phyloP scores from a whole-genome alignment of 2,797 vertebrate species.

The Neopelma chrysocephalum region DNA sequence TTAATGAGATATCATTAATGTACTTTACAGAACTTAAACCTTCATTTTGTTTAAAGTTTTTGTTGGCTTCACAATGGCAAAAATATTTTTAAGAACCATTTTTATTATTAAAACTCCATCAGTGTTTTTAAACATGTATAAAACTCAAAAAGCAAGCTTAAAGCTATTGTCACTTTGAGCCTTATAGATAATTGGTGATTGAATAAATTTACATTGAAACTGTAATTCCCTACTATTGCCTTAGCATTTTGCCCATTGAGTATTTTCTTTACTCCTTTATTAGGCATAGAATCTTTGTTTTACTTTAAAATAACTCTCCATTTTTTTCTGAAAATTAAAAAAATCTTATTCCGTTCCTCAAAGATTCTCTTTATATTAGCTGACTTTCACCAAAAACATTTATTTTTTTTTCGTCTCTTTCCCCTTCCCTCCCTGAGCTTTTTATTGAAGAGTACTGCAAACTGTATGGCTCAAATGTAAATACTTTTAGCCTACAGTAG shows the following conservation, averaged over 20 bases:
- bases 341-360: neutral
- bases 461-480: neutral
- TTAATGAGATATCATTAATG: neutral
- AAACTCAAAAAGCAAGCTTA: neutral
- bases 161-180: neutral
- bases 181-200: neutral
- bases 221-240: neutral
- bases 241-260: neutral
- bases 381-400: neutral
- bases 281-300: neutral
- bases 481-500: neutral
- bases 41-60: neutral
- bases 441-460: neutral
- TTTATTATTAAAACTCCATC: neutral
- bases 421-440: fast-evolving
- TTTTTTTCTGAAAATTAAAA: neutral
- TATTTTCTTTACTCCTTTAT: neutral
- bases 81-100: neutral
- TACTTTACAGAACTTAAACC: neutral
- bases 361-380: neutral
- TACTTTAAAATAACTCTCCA: neutral
- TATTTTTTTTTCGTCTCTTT: neutral
- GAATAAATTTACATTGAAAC: neutral
- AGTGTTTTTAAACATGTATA: neutral
- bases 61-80: neutral